phyloP scores from a whole-genome alignment of 2,113 vertebrate species.

The Donacobius atricapilla region DNA sequence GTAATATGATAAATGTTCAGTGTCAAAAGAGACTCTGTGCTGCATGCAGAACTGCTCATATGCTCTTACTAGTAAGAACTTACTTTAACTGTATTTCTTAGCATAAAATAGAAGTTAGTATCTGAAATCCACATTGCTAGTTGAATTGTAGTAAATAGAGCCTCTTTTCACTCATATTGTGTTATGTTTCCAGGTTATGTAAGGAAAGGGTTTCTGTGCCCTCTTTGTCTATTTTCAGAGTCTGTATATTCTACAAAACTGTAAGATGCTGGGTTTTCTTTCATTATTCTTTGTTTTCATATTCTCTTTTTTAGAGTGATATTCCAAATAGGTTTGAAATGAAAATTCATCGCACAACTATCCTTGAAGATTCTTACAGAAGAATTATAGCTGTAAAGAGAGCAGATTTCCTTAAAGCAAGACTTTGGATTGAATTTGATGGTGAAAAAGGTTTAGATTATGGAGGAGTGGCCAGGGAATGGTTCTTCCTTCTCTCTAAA shows the following conservation, averaged over 20 bases:
- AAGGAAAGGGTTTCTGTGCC: background rate
- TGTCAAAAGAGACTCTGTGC: background rate
- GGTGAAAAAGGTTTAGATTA: slow-evolving; percentile 98
- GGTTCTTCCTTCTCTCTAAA: slow-evolving; percentile 98
- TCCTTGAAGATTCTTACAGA: slow-evolving; percentile 95
- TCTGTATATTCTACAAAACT: background rate
- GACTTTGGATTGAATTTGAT: slow-evolving; percentile 97
- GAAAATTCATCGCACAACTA: slow-evolving; percentile 86
- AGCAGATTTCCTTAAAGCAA: slow-evolving; percentile 90
- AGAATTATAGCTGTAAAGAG: slow-evolving; percentile 89
- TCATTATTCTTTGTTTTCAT: background rate
- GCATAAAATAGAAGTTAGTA: background rate
- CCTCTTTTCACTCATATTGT: background rate
- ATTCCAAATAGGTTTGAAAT: slow-evolving; percentile 97
- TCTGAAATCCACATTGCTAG: background rate
- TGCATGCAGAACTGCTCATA: background rate
- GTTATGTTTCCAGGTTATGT: background rate
- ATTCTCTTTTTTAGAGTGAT: slow-evolving; percentile 76
- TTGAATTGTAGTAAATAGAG: background rate
- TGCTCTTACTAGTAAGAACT: background rate
- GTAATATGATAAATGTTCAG: background rate
- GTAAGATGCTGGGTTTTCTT: background rate
- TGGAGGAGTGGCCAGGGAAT: slow-evolving; percentile 93
- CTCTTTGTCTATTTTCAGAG: background rate
- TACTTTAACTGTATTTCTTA: background rate